A percentile compares a stretch with the other conserved stretches of the same genome.
Evolutionary conservation across 1,140 invertebrate genomes (phyloP).

Genomic region (Ptiloglossa arizonensis): DNA sequence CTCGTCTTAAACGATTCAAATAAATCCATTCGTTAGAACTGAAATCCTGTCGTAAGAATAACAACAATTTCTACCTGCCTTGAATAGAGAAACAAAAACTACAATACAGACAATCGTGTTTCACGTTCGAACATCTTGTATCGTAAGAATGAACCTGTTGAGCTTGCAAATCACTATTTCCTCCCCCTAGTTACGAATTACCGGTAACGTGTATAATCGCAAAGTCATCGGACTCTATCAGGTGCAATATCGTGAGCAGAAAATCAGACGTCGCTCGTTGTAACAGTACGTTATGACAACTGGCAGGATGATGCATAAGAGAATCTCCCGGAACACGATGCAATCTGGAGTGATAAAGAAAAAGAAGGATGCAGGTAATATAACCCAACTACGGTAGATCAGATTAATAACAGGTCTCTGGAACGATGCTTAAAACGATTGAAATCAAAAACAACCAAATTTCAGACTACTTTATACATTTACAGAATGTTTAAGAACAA

Average conservation of each 20-base stretch:
- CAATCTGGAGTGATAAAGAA: not conserved
- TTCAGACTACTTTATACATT: too few species aligned
- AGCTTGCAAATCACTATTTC: not conserved
- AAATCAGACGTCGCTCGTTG: slow-evolving; percentile 4
- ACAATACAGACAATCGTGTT: not conserved
- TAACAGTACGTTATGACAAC: slow-evolving; percentile 1
- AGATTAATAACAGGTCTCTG: too few species aligned
- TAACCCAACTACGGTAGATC: too few species aligned
- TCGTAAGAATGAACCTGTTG: not conserved
- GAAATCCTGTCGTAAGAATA: not conserved
- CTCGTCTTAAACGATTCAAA: too few species aligned
- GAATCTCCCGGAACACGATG: not conserved
- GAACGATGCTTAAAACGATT: too few species aligned
- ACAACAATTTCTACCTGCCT: not conserved
- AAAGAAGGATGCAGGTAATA: not conserved
- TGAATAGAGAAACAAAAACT: not conserved
- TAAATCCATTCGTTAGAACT: not conserved
- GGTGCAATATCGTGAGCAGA: not conserved
- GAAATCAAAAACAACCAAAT: too few species aligned
- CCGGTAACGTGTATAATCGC: not conserved
- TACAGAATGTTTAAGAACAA: too few species aligned
- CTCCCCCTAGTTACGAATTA: not conserved
- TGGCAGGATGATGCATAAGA: not conserved
- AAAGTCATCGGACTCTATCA: not conserved
- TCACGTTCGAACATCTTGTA: not conserved